phyloP scores from a whole-genome alignment of 2,888 invertebrate species.

The Eristalis tenax region DNA sequence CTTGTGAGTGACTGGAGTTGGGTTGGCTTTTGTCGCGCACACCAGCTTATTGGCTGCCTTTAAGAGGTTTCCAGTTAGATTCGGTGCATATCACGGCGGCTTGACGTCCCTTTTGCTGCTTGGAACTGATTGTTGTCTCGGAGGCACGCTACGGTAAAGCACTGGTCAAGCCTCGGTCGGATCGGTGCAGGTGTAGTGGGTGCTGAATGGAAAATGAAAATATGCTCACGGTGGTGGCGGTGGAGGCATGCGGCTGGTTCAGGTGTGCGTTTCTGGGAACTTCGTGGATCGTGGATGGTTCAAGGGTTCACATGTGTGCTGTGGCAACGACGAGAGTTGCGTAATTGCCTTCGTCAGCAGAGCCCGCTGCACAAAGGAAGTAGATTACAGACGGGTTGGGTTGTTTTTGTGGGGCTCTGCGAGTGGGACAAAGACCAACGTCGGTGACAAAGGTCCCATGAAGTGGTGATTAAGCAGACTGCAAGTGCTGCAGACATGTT shows the following conservation, averaged over 20 bases:
- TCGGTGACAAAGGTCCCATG: not conserved
- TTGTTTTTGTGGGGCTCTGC: not conserved
- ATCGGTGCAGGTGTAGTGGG: not conserved
- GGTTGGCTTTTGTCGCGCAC: conserved; percentile 59
- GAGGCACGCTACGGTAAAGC: not conserved
- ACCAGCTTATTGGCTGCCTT: conserved; percentile 9
- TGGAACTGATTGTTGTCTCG: not conserved
- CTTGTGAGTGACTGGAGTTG: conserved; percentile 43
- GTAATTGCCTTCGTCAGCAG: not conserved
- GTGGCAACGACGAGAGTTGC: not conserved
- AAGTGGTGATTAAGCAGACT: not conserved
- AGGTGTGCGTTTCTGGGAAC: not conserved
- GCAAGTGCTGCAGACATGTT: not conserved
- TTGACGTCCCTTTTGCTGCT: conserved; percentile 16
- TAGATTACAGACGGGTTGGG: not conserved
- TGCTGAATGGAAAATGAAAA: not conserved
- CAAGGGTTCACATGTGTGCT: not conserved
- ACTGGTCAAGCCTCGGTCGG: not conserved
- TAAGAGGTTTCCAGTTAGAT: conserved; percentile 14
- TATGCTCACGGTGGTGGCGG: not conserved
- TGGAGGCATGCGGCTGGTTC: not conserved
- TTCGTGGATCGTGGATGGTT: not conserved
- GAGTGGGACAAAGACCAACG: not conserved
- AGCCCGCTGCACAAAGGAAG: not conserved
- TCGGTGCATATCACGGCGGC: not conserved